These are phyloP conservation scores for Nyleta sp. DNA, from an alignment of 2,888 invertebrate species.

Conservation along the genomic window DNA sequence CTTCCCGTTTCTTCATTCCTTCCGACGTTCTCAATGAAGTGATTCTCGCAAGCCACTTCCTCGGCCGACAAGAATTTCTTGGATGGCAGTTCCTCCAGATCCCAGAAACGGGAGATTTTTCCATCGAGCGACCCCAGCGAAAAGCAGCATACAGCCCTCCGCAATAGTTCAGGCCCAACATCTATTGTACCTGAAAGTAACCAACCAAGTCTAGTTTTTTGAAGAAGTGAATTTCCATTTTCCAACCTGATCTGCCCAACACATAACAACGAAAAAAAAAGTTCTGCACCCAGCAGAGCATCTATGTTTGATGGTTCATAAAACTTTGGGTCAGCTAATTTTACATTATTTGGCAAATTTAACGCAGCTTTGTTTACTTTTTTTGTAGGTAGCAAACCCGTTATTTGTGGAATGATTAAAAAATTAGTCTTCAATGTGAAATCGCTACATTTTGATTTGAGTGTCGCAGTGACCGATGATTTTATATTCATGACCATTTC, in stretches of 20 bases:
- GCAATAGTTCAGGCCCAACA: background rate
- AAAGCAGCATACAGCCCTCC: background rate
- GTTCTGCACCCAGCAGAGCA: constrained; percentile 32
- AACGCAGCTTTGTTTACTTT: background rate
- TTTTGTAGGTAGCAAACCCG: background rate
- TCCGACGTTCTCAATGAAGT: constrained; percentile 65
- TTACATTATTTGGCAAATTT: constrained; percentile 34
- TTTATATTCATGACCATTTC: constrained; percentile 9
- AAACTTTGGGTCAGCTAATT: constrained; percentile 41
- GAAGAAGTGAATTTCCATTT: constrained; percentile 5
- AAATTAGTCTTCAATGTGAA: constrained; percentile 7
- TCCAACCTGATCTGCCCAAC: constrained; percentile 35
- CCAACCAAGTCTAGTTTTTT: constrained; percentile 45
- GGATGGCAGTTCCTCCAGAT: constrained; percentile 66
- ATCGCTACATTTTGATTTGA: constrained; percentile 9
- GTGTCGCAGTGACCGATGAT: background rate
- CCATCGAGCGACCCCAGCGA: constrained; percentile 15
- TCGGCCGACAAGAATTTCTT: constrained; percentile 59
- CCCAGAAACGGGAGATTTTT: constrained; percentile 62
- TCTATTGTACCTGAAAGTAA: constrained; percentile 19
- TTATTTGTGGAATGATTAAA: constrained; percentile 30
- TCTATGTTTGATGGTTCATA: constrained; percentile 17
- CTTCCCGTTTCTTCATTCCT: constrained; percentile 63
- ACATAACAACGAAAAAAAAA: constrained; percentile 22
- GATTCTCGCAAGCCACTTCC: constrained; percentile 64